Evolutionary conservation across 1,140 invertebrate species (phyloP).

Genomic region (Neoseiulus cucumeris): DNA sequence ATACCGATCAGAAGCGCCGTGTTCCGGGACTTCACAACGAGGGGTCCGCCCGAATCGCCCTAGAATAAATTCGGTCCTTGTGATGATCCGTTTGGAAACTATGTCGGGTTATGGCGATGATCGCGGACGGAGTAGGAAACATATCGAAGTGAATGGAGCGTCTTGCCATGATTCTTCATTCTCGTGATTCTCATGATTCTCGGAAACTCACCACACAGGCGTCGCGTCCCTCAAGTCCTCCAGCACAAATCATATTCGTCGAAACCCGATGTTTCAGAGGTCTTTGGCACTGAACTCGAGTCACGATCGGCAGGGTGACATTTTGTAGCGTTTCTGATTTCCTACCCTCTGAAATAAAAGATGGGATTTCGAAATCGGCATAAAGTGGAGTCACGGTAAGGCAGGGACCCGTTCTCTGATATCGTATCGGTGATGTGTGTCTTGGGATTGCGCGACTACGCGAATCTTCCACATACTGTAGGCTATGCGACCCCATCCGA

Average conservation of each 20-base stretch:
- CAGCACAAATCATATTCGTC: conserved; percentile 15
- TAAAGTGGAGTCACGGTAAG: too few species aligned
- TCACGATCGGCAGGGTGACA: conserved; percentile 13
- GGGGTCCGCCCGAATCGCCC: conserved; percentile 63
- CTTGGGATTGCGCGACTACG: neutral
- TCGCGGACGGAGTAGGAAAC: too few species aligned
- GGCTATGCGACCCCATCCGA: neutral
- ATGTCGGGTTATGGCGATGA: too few species aligned
- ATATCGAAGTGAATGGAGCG: too few species aligned
- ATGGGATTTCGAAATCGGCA: too few species aligned
- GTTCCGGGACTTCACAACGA: conserved; percentile 36
- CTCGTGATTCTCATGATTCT: neutral
- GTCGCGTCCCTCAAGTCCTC: conserved; percentile 15
- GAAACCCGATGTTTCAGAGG: conserved; percentile 2
- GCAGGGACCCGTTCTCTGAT: neutral
- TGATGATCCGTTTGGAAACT: too few species aligned
- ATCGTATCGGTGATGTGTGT: neutral
- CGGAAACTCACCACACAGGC: conserved; percentile 14
- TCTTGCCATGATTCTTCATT: too few species aligned
- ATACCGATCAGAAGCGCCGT: conserved; percentile 46
- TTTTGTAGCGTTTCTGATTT: conserved; percentile 11
- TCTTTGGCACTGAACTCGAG: neutral
- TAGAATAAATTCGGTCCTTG: conserved; percentile 23
- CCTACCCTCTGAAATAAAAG: neutral
- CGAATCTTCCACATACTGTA: neutral